Evolutionary conservation across 1,140 invertebrate genomes (phyloP), one percentile per base, ranked within the genome.

Genomic region (Drosophila nigrodunni): DNA sequence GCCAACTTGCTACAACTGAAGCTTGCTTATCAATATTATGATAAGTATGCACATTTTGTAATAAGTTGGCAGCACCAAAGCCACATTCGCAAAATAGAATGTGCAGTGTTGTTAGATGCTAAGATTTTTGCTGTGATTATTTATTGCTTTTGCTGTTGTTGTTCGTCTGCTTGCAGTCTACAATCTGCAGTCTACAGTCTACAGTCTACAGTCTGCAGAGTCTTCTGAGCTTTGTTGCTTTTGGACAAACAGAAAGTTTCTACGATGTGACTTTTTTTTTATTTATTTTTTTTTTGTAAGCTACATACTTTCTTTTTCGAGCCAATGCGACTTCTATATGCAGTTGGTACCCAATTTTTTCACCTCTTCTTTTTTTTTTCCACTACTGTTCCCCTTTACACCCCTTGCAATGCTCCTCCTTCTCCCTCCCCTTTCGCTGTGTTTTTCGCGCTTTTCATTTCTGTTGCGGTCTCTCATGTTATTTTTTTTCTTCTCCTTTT

Each of bases 231-330:
- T 10, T 41, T 18, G 34, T 66, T 59, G 44, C 10, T 49, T 37
- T 21, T 66, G 66, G 37, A 39, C 61, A 74, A 77, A 77, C 74
- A 77, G 74, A 77, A 77, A 82, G 73, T 80, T 85, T 77, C 81
- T 80, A 58, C 71, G 66, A 58, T 67, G 66, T 62, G 44, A 13
- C 15, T 25, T 18, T 44, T 74, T 59, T 59, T 61, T 25, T 35
- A 39, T 64, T 44, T 21, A 35, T 34, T 15, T 13, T 35, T 43
- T 54, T 52, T 6, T 13, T 8, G 21, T 30, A 37, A 41, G 46
- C 44, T 43, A 37, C 54, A 50, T 74, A 85, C 82, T 85, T 85
- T 85, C 82, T 87, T 86, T 87, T 85, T 85, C 70, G 52, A 62
- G 60, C 43, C 61, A 72, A 58, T 70, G 74, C 64, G 66, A 71